These are phyloP conservation scores for Lordiphosa clarofinis DNA, from an alignment of 1,140 invertebrate genomes.

Conservation along the genomic window DNA sequence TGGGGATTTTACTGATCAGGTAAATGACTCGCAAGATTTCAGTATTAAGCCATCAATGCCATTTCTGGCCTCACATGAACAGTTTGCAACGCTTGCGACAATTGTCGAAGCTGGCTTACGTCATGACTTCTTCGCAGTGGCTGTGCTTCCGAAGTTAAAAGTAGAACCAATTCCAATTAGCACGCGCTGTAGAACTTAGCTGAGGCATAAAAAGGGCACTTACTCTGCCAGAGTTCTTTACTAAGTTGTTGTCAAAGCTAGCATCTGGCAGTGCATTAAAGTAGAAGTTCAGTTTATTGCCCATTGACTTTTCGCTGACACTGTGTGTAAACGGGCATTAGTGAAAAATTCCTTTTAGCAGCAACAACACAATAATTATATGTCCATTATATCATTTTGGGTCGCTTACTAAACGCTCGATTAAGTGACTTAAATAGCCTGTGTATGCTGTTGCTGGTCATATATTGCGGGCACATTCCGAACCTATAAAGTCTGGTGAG, in stretches of 20 bases:
- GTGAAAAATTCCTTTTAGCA: constrained; percentile 26
- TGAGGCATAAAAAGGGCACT: constrained; percentile 7
- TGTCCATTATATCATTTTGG: constrained; percentile 25
- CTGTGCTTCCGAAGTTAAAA: constrained; percentile 3
- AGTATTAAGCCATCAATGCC: neutral
- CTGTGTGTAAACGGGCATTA: constrained; percentile 17
- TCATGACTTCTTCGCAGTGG: constrained; percentile 3
- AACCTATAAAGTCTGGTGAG: constrained; percentile 13
- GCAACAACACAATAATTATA: constrained; percentile 30
- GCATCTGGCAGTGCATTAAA: constrained; percentile 5
- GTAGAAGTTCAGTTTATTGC: constrained; percentile 19
- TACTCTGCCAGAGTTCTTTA: neutral
- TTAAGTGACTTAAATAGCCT: constrained; percentile 51
- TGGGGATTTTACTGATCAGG: too few relatives aligned
- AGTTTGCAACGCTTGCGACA: neutral
- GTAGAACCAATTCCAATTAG: constrained; percentile 11
- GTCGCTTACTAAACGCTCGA: constrained; percentile 48
- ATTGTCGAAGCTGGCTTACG: constrained; percentile 1
- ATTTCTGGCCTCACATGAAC: neutral
- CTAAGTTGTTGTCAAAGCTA: constrained; percentile 12
- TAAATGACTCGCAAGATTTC: too few relatives aligned
- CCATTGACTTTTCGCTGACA: constrained; percentile 31
- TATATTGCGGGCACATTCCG: constrained; percentile 10
- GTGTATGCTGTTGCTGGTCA: constrained; percentile 18
- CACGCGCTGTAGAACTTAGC: neutral